These are phyloP conservation scores for Tragelaphus oryx DNA, from an alignment of 2,797 vertebrate genomes.

Conservation along the genomic window DNA sequence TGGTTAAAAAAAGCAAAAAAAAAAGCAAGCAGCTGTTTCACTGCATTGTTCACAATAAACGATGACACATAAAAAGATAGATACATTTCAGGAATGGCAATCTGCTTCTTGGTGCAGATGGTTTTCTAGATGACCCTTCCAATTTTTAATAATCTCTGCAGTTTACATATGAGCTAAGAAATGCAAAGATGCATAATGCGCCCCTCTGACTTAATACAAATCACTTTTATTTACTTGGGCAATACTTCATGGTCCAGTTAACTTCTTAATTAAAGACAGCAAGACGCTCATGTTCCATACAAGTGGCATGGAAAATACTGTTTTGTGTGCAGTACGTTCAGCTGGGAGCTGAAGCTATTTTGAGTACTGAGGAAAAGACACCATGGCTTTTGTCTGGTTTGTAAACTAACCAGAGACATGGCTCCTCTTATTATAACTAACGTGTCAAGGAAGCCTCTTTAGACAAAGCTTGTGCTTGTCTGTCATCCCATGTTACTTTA, in stretches of 20 bases:
- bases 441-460: neutral
- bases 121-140: constrained; percentile 80
- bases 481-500: neutral
- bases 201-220: constrained; percentile 79
- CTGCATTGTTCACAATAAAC: constrained; percentile 73
- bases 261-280: constrained; percentile 91
- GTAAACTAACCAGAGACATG: constrained; percentile 48
- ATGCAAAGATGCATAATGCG: constrained; percentile 80
- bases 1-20: constrained; percentile 41
- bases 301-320: constrained; percentile 79
- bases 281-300: constrained; percentile 83
- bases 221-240: constrained; percentile 84
- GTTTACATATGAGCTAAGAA: constrained; percentile 81
- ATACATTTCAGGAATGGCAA: constrained; percentile 74
- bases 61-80: constrained; percentile 77
- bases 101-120: constrained; percentile 77
- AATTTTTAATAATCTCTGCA: constrained; percentile 81
- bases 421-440: neutral
- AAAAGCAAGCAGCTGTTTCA: constrained; percentile 78
- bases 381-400: constrained; percentile 24
- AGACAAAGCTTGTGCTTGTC: neutral
- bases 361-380: constrained; percentile 57
- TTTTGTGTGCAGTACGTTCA: constrained; percentile 78
- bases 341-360: constrained; percentile 70
- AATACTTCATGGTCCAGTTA: constrained; percentile 89